Percentiles rank a stretch among this genome's conserved stretches.
Conservation (phyloP, 1,140 invertebrate genomes). For the Nephila pilipes region DNA sequence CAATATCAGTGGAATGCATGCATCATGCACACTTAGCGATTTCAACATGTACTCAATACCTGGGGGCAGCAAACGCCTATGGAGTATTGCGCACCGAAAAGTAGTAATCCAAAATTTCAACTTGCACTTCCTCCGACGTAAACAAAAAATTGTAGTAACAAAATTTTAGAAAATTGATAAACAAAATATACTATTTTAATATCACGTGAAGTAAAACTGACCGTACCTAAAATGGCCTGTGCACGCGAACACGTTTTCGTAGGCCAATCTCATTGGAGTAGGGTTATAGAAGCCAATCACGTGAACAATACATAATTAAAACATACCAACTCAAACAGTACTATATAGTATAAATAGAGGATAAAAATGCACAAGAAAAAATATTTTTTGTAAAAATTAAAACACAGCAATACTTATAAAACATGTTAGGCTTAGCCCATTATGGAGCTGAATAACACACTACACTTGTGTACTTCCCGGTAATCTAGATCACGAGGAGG, state of each 20-base stretch:
- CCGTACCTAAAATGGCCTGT: conserved; percentile 65
- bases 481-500: conserved; percentile 72
- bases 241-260: conserved; percentile 74
- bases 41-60: conserved; percentile 71
- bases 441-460: conserved; percentile 68
- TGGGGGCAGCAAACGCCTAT: conserved; percentile 64
- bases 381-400: neutral
- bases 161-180: conserved; percentile 7
- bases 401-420: conserved; percentile 22
- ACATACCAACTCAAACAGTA: neutral
- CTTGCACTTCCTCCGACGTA: neutral
- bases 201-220: neutral
- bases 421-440: conserved; percentile 74
- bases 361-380: neutral
- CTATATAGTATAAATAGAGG: neutral
- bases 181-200: neutral
- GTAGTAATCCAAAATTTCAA: conserved; percentile 16
- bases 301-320: conserved; percentile 53
- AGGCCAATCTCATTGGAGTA: conserved; percentile 66
- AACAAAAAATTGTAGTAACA: neutral
- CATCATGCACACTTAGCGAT: conserved; percentile 41
- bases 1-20: conserved; percentile 1
- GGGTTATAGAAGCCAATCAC: conserved; percentile 50
- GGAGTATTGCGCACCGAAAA: conserved; percentile 62
- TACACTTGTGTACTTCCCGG: conserved; percentile 74